Evolutionary conservation across 2,888 invertebrate genomes (phyloP).

Genomic region (Pecten maximus): DNA sequence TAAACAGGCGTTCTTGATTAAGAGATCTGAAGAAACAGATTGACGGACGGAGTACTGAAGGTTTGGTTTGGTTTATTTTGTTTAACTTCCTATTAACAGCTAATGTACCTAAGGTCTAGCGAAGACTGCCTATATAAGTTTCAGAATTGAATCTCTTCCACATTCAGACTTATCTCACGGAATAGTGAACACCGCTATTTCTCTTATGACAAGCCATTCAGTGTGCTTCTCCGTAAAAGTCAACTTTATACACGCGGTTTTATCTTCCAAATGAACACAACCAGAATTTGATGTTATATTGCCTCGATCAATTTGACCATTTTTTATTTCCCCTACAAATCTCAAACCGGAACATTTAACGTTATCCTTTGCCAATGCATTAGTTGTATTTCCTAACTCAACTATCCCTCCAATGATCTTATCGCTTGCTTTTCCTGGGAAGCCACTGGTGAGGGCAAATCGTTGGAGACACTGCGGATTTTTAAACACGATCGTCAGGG

Average conservation of each 20-base stretch:
- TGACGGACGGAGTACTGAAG: too few species aligned
- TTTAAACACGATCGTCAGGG: slow-evolving; percentile 53
- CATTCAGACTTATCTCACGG: too few species aligned
- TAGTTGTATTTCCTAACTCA: not conserved
- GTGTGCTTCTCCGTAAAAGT: not conserved
- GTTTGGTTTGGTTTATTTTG: too few species aligned
- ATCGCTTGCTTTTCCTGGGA: not conserved
- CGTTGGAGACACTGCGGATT: slow-evolving; percentile 41
- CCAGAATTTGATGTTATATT: not conserved
- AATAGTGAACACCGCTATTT: not conserved
- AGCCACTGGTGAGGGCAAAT: slow-evolving; percentile 37
- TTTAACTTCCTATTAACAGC: too few species aligned
- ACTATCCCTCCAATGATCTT: not conserved
- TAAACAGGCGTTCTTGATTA: too few species aligned
- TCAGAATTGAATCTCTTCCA: too few species aligned
- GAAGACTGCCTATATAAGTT: too few species aligned
- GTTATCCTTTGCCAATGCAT: not conserved
- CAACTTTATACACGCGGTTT: not conserved
- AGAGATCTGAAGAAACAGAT: too few species aligned
- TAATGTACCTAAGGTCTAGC: too few species aligned
- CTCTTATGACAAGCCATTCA: not conserved
- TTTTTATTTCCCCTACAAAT: not conserved
- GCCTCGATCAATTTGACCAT: not conserved
- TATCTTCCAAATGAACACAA: not conserved
- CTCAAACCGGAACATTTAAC: not conserved